Base-by-base conservation (phyloP, 2,113 vertebrate genomes). In the Andinoacara biseriatus region DNA sequence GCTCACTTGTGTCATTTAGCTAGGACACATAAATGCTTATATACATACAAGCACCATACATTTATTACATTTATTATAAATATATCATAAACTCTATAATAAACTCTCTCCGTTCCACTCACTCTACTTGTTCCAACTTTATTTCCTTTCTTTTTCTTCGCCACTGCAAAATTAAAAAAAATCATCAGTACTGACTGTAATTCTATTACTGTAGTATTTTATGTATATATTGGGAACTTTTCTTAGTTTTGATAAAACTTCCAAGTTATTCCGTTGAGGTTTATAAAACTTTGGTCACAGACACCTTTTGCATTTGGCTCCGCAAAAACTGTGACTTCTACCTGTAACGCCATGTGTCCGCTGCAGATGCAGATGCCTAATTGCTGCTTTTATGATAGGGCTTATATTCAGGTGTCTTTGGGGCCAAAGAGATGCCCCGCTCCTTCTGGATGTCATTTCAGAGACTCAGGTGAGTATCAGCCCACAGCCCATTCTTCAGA, bases 371-470 rank as follows among this genome's bases (percentile, higher is more conserved):
- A 74, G 13, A 31, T n/a, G n/a, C 26, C 26, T 26, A 26, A 26
- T 26, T 26, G 26, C 26, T 26, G 26, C 26, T 3, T 26, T 26
- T 26, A 26, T 26, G 26, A 26, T 93, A 88, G 90, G 91, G 61
- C 81, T 85, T 20, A 74, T 85, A 26, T 81, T 92, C 74, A 91
- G 88, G 62, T 89, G 91, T 87, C 76, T 91, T 35, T 81, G 67
- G 80, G 58, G 57, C 49, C 83, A 65, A 17, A 62, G 33, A 26
- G 78, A 82, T 31, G 29, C 63, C 54, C 75, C 63, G 18, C 74
- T n/a, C 9, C 76, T 78, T 49, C 78, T 56, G 18, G 26, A 33
- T 57, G 85, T 89, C 38, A 5, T 43, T 13, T 59, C 77, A 9
- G 80, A 86, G 33, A 62, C 65, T 60, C 86, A 87, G 89, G 89